Base-by-base conservation (phyloP, 2,113 vertebrate genomes). In the Melanerpes formicivorus region DNA sequence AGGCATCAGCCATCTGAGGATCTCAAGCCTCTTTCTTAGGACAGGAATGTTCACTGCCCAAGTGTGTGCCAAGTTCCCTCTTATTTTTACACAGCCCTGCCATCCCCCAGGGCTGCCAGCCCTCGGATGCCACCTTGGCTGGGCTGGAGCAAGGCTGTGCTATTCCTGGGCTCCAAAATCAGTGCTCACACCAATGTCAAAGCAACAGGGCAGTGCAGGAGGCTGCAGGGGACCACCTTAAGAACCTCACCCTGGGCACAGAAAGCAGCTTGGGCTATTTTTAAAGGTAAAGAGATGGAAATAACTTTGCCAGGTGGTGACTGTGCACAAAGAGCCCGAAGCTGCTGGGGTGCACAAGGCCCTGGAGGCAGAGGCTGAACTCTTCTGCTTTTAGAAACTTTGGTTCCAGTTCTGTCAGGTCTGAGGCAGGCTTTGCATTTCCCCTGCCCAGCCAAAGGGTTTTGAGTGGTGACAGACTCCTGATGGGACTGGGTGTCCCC, bases 31-130 rank as follows among this genome's bases (percentile, higher is more conserved):
- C 30, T n/a, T 60, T 74, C 80, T 84, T 48, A 37, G 77, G 73
- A 42, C 44, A 78, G 83, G 73, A 94, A 64, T 56, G 23, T 77
- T 42, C 9, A 0, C 46, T 71, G 65, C 73, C n/a, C 2, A 2
- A 85, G 56, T 4, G 34, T 27, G 16, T 88, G 65, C 71, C 0
- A 14, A 72, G 72, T 48, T 84, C 25, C 19, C 9, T 80, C 76
- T 90, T 93, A 72, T 82, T 95, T 95, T 95, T 87, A 85, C 92
- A 40, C 40, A 90, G 58, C 65, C 25, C 71, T 84, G 78, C 54
- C 50, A 69, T 46, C 26, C 14, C 29, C n/a, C 0, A 11, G 88
- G 10, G 37, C 72, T 90, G 86, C 76, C 88, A 63, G 85, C 64
- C 69, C 52, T 58, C 0, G 4, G 11, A 34, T 52, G n/a, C 58